Percentiles rank a stretch among this genome's conserved stretches.
Evolutionary conservation across 2,113 vertebrate genomes (phyloP).

Genomic region (Atlantisia rogersi): DNA sequence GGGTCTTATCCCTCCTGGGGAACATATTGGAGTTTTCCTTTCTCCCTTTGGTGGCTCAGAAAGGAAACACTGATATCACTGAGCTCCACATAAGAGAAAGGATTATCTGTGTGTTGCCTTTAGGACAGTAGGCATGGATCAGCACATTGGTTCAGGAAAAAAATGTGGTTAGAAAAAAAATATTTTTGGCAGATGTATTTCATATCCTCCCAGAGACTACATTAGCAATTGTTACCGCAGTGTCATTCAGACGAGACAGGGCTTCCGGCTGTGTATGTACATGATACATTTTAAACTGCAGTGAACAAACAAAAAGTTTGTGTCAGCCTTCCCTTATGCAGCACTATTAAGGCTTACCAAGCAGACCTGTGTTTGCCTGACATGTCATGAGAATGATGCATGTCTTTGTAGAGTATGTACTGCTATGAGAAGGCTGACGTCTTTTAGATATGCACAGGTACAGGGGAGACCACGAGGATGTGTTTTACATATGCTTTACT

Average conservation of each 20-base stretch:
- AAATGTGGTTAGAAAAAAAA: background rate
- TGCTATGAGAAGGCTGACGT: background rate
- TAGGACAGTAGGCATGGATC: background rate
- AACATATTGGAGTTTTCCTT: background rate
- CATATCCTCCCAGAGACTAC: background rate
- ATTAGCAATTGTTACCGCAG: background rate
- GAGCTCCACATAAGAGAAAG: background rate
- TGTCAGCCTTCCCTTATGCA: background rate
- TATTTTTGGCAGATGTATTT: background rate
- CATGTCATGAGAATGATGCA: background rate
- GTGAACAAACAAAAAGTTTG: background rate
- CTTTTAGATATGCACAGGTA: fast-evolving
- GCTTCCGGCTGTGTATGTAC: background rate
- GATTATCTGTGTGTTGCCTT: background rate
- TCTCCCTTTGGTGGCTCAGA: background rate
- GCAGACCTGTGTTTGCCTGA: background rate
- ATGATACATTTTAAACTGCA: background rate
- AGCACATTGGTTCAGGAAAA: background rate
- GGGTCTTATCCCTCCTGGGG: background rate
- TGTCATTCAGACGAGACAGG: background rate
- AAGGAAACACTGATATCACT: background rate
- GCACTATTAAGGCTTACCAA: background rate
- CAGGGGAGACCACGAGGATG: background rate
- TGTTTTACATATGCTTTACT: background rate
- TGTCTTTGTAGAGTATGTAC: background rate